A percentile compares a stretch with the other conserved stretches of the same genome.
Conservation (phyloP, 2,113 vertebrate species). For the Trogon surrucura region DNA sequence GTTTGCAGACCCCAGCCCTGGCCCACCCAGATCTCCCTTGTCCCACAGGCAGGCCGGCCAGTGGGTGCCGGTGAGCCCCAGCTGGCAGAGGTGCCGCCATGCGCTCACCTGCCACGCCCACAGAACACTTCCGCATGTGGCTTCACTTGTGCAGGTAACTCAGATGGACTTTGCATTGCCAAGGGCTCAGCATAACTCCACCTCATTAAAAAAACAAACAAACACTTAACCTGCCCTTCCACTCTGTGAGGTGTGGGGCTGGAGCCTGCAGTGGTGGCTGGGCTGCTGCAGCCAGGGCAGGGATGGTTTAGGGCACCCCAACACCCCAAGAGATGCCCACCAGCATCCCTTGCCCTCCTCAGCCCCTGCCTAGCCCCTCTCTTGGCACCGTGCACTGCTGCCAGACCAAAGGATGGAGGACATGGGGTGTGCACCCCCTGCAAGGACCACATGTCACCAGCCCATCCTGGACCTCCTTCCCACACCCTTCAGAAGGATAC, state of each 20-base stretch:
- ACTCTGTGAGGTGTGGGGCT: not conserved
- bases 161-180: not conserved
- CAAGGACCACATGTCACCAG: not conserved
- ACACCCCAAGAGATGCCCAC: not conserved
- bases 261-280: not conserved
- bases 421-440: rapidly evolving
- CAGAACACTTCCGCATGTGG: not conserved
- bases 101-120: rapidly evolving
- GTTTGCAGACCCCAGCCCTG: not conserved
- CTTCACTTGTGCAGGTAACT: rapidly evolving
- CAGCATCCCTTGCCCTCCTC: not conserved
- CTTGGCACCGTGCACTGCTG: not conserved
- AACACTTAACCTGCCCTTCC: not conserved
- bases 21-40: not conserved
- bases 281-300: not conserved
- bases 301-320: not conserved
- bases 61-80: rapidly evolving
- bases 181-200: not conserved
- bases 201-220: not conserved
- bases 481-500: conserved; percentile 82
- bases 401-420: not conserved
- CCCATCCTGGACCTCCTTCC: not conserved
- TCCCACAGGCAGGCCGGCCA: not conserved
- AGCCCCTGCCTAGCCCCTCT: not conserved
- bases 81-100: not conserved